phyloP scores from a whole-genome alignment of 2,113 vertebrate species.

The Gasterosteus aculeatus region DNA sequence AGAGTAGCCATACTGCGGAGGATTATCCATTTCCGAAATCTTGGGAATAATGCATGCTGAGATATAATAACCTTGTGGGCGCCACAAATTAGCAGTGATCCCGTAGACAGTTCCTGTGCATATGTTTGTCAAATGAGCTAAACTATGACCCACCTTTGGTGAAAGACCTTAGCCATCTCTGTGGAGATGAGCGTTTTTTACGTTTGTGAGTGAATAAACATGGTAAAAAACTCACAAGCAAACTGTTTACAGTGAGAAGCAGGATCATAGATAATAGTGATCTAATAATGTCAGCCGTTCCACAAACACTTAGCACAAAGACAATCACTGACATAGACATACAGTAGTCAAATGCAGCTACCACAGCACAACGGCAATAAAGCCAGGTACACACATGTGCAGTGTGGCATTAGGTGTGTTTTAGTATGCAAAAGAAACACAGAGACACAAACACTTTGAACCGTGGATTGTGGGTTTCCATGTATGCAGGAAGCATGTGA shows the following conservation, averaged over 20 bases:
- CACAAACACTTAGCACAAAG: slow-evolving; percentile 45
- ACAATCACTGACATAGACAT: slow-evolving; percentile 34
- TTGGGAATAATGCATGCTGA: not conserved
- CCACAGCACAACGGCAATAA: slow-evolving; percentile 56
- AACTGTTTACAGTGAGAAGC: slow-evolving; percentile 35
- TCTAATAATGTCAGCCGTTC: slow-evolving; percentile 45
- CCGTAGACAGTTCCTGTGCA: not conserved
- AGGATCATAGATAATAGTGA: slow-evolving; percentile 20
- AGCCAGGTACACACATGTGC: slow-evolving; percentile 47
- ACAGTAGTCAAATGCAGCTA: slow-evolving; percentile 46
- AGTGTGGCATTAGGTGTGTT: slow-evolving; percentile 56
- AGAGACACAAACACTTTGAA: slow-evolving; percentile 51
- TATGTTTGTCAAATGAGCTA: slow-evolving; percentile 22
- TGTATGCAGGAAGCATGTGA: slow-evolving; percentile 34
- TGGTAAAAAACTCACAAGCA: slow-evolving; percentile 10
- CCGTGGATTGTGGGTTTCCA: slow-evolving; percentile 26
- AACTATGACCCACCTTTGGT: slow-evolving; percentile 10
- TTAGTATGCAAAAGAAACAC: slow-evolving; percentile 53
- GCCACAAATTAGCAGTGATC: not conserved
- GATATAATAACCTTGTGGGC: not conserved
- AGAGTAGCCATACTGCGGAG: not conserved
- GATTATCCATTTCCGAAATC: not conserved
- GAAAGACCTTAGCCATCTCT: slow-evolving; percentile 14
- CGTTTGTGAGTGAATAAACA: slow-evolving; percentile 25
- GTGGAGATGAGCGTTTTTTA: slow-evolving; percentile 12